Percentiles rank a stretch among this genome's conserved stretches.
Evolutionary conservation across 2,888 invertebrate species (phyloP).

Genomic region (Phaedon cochleariae): DNA sequence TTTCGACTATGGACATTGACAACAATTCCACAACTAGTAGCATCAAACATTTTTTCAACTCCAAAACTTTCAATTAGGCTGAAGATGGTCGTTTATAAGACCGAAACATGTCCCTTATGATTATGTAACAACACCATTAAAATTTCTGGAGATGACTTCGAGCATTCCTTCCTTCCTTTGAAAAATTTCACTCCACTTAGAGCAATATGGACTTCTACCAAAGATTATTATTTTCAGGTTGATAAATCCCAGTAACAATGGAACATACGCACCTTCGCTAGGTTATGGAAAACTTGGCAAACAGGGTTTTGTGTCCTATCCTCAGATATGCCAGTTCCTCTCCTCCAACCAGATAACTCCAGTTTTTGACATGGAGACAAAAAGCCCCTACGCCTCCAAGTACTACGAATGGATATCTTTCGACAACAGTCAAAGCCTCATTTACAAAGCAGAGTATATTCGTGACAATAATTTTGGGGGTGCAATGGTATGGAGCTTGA

Average conservation of each 20-base stretch:
- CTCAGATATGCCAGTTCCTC: conserved; percentile 75
- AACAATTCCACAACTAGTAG: too few species aligned
- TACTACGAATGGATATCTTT: conserved; percentile 84
- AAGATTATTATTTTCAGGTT: conserved; percentile 61
- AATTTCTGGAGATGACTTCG: too few species aligned
- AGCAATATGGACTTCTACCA: neutral
- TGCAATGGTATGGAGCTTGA: conserved; percentile 85
- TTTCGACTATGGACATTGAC: too few species aligned
- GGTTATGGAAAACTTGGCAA: conserved; percentile 74
- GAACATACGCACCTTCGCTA: conserved; percentile 74
- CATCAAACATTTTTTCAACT: too few species aligned
- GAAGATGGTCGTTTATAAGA: too few species aligned
- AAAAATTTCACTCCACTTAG: too few species aligned
- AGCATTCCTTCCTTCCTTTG: too few species aligned
- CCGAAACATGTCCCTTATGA: too few species aligned
- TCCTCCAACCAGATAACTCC: conserved; percentile 64
- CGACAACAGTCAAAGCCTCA: conserved; percentile 76
- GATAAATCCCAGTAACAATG: conserved; percentile 72
- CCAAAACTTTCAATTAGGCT: too few species aligned
- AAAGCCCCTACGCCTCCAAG: conserved; percentile 80
- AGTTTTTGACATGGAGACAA: conserved; percentile 73
- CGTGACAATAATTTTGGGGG: conserved; percentile 72
- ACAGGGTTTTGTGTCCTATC: conserved; percentile 76
- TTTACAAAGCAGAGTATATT: conserved; percentile 68
- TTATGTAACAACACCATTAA: too few species aligned